phyloP scores from a whole-genome alignment of 2,888 invertebrate genomes.

The Brachyopa scutellaris region DNA sequence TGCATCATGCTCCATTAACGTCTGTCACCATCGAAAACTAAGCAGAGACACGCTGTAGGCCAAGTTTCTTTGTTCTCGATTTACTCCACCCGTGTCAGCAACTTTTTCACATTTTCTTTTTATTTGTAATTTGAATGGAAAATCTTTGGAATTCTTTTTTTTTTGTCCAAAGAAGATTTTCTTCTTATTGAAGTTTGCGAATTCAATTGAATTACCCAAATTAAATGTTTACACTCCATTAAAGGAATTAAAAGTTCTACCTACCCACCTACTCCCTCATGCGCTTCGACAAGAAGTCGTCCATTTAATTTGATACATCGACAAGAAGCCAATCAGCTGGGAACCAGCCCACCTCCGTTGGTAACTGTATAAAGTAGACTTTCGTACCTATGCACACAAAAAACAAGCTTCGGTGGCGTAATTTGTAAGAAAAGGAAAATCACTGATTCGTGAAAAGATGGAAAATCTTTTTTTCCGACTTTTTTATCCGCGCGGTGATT shows the following conservation, averaged over 20 bases:
- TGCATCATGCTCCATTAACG: not conserved
- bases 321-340: constrained; percentile 50
- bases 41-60: too few relatives aligned
- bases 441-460: constrained; percentile 25
- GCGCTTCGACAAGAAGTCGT: not conserved
- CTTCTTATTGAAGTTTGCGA: constrained; percentile 32
- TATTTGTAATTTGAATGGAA: not conserved
- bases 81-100: not conserved
- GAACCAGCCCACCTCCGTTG: not conserved
- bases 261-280: not conserved
- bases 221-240: constrained; percentile 70
- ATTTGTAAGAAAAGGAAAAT: constrained; percentile 7
- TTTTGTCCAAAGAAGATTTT: constrained; percentile 21
- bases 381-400: not conserved
- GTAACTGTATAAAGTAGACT: too few relatives aligned
- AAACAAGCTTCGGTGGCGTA: constrained; percentile 7
- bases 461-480: not conserved
- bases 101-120: not conserved
- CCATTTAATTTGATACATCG: constrained; percentile 55
- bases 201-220: constrained; percentile 62
- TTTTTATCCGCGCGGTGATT: not conserved
- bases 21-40: too few relatives aligned
- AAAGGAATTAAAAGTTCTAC: constrained; percentile 52
- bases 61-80: too few relatives aligned
- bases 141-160: too few relatives aligned